Percentiles rank a stretch among this genome's conserved stretches.
Conservation (phyloP, 2,888 invertebrate genomes). For the Drosophila bunnanda region DNA sequence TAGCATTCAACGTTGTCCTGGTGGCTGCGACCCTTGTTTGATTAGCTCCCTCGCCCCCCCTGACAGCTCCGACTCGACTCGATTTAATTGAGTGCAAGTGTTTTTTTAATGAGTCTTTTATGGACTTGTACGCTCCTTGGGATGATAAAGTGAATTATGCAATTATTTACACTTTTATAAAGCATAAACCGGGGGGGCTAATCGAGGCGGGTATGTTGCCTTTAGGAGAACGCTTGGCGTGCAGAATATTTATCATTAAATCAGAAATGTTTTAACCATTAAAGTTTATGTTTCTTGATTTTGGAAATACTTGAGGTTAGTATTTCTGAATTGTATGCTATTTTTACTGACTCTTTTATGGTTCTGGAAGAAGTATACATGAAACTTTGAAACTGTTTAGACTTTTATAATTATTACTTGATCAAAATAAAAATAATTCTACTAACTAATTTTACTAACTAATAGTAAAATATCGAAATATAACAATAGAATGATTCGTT, state of each 20-base stretch:
- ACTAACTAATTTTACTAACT: no score
- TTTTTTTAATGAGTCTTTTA: conserved; percentile 78
- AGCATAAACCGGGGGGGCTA: conserved; percentile 1
- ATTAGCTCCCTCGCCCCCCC: conserved; percentile 69
- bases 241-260: not conserved
- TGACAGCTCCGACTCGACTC: conserved; percentile 40
- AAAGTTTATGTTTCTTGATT: not conserved
- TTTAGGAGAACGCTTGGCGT: no score
- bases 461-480: no score
- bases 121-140: conserved; percentile 57
- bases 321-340: no score
- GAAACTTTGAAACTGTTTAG: no score
- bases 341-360: not conserved
- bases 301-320: not conserved
- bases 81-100: conserved; percentile 77
- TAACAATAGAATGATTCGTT: not conserved
- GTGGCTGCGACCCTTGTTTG: conserved; percentile 69
- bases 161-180: conserved; percentile 37
- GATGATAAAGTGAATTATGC: conserved; percentile 39
- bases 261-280: not conserved
- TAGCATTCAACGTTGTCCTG: conserved; percentile 68
- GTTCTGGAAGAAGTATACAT: not conserved
- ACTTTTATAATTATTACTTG: no score
- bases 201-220: not conserved
- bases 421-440: not conserved